Percentiles rank a stretch among this genome's conserved stretches.
Conservation (phyloP, 2,888 invertebrate species). For the Pinctada fucata region DNA sequence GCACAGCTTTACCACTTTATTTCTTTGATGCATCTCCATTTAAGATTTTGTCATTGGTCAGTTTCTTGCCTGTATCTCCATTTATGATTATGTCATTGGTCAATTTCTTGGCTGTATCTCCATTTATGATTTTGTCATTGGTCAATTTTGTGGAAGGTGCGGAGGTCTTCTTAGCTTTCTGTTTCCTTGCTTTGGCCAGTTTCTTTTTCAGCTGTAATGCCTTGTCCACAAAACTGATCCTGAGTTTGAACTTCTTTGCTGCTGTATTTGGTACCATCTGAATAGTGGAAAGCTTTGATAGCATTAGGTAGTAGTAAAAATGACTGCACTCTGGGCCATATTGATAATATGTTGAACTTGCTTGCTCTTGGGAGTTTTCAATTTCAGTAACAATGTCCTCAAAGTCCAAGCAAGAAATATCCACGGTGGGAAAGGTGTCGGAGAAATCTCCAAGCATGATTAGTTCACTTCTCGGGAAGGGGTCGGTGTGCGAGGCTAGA, state of each 20-base stretch:
- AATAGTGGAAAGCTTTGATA: neutral
- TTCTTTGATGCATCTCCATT: no score
- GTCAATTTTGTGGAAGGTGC: no score
- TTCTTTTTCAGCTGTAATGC: neutral
- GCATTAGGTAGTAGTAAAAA: neutral
- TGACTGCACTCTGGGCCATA: neutral
- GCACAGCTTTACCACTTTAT: no score
- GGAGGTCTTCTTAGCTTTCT: no score
- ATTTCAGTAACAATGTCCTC: neutral
- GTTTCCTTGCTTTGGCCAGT: no score
- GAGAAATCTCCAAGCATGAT: slow-evolving; percentile 9
- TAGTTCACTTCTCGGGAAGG: slow-evolving; percentile 1
- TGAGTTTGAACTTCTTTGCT: neutral
- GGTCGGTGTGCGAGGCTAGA: slow-evolving; percentile 6
- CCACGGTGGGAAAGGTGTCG: neutral
- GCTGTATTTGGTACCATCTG: no score
- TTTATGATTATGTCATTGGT: no score
- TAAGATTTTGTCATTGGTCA: no score
- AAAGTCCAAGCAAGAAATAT: neutral
- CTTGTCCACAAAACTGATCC: neutral
- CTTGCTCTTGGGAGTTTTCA: neutral
- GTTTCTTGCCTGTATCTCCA: no score
- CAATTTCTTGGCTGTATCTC: no score
- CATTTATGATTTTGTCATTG: no score
- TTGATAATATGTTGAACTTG: neutral